Evolutionary conservation across 2,888 invertebrate species (phyloP).

Genomic region (Resseliella maxima): DNA sequence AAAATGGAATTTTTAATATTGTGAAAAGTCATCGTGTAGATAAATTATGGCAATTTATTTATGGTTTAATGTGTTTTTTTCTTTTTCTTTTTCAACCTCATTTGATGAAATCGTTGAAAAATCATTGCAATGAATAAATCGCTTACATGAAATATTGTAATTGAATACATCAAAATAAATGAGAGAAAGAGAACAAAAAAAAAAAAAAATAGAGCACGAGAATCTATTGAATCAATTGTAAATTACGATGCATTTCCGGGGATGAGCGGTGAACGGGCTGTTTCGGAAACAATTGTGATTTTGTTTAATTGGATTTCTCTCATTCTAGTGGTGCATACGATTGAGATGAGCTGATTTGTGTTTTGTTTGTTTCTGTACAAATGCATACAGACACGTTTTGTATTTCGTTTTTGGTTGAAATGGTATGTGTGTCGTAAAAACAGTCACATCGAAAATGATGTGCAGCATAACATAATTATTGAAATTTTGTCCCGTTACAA

Average conservation of each 20-base stretch:
- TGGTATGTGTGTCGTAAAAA: background rate
- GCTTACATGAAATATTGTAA: conserved; percentile 1
- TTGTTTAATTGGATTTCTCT: conserved; percentile 38
- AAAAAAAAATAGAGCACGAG: background rate
- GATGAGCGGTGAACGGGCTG: background rate
- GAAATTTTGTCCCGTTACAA: background rate
- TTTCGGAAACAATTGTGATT: conserved; percentile 19
- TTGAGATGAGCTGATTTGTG: conserved; percentile 15
- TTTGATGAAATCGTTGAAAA: background rate
- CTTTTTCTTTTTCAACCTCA: no score
- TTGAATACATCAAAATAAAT: no score
- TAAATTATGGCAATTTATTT: background rate
- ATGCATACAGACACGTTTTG: no score
- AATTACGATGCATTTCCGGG: background rate
- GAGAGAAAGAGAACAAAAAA: no score
- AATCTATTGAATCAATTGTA: conserved; percentile 6
- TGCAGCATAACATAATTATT: conserved; percentile 27
- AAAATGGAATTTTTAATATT: no score
- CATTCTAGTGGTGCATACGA: background rate
- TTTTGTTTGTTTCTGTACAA: background rate
- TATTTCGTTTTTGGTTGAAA: no score
- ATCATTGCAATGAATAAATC: background rate
- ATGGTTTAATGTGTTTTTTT: background rate
- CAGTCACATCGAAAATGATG: background rate
- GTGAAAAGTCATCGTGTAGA: background rate